Evolutionary conservation across 2,888 invertebrate species (phyloP), one percentile per base, ranked within the genome.

Genomic region (Ormyrus rosae): DNA sequence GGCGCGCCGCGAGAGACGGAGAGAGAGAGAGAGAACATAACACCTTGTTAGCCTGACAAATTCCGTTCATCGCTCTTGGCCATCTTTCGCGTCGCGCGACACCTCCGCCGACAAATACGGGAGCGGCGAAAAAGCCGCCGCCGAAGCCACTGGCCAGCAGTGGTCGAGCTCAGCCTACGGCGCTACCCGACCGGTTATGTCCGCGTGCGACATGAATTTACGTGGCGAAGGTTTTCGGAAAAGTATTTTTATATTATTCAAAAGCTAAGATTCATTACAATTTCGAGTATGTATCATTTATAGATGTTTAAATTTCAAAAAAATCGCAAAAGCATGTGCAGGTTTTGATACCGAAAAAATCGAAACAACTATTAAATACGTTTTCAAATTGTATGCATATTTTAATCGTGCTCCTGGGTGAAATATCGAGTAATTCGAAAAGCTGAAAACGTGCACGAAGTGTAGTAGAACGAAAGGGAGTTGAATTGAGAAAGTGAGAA

Each of bases 11-110:
- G 85, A 85, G 51, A 7, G 34, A 4, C 1, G 7, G 48, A 0
- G 60, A 60, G 58, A 6, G 60, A 50, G 58, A 19, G 50, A 53
- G 13, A 56, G 69, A 7, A 61, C 61, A 61, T 86, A 89, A 88
- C 88, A 89, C 88, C 88, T 89, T 89, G 89, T 89, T 89, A 89
- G 89, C 86, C 85, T 88, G 89, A 89, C 88, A 89, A 89, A 89
- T 89, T 87, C 85, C 84, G 84, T 84, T 86, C 87, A 86, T 88
- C 86, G 86, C 86, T 86, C 81, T 70, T 72, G 61, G 53, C 51
- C 71, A 51, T 67, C 68, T 72, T 69, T 72, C 63, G 80, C 61
- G 6, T 51, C 50, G 80, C 67, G 58, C 34, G 34, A 34, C 45
- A 10, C 46, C 34, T 19, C 45, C 48, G 48, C 13, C 9, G 45